phyloP scores from a whole-genome alignment of 2,888 invertebrate species.

The Cybosia mesomella region DNA sequence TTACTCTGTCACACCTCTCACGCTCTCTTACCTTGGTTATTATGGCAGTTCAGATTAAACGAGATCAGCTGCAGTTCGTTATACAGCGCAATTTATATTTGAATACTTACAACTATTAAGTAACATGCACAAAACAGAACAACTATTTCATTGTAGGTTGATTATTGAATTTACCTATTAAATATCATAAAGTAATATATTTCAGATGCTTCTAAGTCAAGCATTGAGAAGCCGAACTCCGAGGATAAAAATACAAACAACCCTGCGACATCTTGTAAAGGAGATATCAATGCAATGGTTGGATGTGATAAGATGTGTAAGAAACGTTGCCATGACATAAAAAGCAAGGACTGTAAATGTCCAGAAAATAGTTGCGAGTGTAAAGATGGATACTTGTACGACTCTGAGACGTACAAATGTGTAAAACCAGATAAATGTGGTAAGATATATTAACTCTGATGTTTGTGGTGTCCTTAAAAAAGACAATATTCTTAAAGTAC shows the following conservation, averaged over 20 bases:
- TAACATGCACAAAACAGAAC: too few species aligned
- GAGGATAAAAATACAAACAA: neutral
- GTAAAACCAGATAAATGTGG: conserved; percentile 38
- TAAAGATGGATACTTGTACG: conserved; percentile 38
- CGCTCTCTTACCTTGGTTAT: neutral
- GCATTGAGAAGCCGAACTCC: neutral
- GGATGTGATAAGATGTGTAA: conserved; percentile 22
- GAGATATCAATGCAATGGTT: conserved; percentile 42
- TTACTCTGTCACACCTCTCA: too few species aligned
- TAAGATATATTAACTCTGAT: conserved; percentile 1
- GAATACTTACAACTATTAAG: too few species aligned
- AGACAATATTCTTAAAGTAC: too few species aligned
- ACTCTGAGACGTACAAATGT: conserved; percentile 27
- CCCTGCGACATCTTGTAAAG: conserved; percentile 41
- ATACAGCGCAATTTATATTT: too few species aligned
- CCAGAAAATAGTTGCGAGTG: conserved; percentile 39
- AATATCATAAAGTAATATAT: neutral
- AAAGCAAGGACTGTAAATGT: neutral
- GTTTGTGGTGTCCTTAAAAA: too few species aligned
- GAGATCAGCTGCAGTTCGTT: too few species aligned
- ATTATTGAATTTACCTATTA: too few species aligned
- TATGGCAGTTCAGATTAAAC: neutral
- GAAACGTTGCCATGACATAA: neutral
- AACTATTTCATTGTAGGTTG: too few species aligned
- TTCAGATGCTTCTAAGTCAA: neutral